Evolutionary conservation across 1,140 invertebrate genomes (phyloP).

Genomic region (Caenorhabditis tropicalis): DNA sequence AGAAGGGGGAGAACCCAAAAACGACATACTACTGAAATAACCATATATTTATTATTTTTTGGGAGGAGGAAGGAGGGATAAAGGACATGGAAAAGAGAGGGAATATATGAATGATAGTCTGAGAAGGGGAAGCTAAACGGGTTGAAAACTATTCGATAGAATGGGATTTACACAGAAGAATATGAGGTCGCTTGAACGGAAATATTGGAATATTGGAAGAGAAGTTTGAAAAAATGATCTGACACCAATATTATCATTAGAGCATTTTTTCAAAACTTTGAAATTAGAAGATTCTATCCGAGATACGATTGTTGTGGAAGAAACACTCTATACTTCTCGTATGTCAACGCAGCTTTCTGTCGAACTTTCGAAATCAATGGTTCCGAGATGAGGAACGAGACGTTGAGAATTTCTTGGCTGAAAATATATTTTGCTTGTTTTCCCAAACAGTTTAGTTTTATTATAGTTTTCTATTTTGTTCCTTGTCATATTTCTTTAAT

Average conservation of each 20-base stretch:
- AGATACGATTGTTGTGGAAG: background rate
- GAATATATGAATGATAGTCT: background rate
- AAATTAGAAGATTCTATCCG: background rate
- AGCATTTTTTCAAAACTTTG: background rate
- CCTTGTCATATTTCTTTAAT: too few relatives aligned
- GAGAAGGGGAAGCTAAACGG: background rate
- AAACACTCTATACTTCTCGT: slow-evolving; percentile 26
- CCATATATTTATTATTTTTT: slow-evolving; percentile 23
- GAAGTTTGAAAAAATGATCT: background rate
- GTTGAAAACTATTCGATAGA: background rate
- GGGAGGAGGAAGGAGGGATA: background rate
- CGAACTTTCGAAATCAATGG: slow-evolving; percentile 16
- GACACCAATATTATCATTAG: too few relatives aligned
- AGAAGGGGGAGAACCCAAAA: background rate
- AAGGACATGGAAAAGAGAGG: background rate
- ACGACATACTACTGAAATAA: slow-evolving; percentile 1
- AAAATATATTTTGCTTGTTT: background rate
- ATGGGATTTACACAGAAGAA: background rate
- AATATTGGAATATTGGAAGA: background rate
- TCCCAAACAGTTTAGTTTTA: background rate
- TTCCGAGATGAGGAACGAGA: background rate
- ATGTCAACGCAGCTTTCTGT: background rate
- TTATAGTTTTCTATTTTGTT: too few relatives aligned
- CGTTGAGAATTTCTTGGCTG: slow-evolving; percentile 18
- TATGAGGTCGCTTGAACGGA: background rate